Conservation (phyloP, 1,140 invertebrate genomes). For the Neotoxoptera formosana region DNA sequence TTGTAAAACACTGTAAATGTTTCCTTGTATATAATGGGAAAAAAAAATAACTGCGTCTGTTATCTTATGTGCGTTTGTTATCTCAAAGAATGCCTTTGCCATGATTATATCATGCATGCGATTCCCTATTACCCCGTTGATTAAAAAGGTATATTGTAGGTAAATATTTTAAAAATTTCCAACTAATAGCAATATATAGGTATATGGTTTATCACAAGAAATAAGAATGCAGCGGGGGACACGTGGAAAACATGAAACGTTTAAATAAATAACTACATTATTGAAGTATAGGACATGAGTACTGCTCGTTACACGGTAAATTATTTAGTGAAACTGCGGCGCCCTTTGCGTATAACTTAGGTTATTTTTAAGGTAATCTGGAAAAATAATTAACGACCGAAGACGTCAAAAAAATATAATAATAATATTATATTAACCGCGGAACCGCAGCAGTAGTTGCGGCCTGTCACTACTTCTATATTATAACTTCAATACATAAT, state of each 20-base stretch:
- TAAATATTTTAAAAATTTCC: too few relatives aligned
- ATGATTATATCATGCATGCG: background rate
- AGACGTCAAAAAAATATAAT: background rate
- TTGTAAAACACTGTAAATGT: background rate
- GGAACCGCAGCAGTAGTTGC: background rate
- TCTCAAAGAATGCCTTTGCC: background rate
- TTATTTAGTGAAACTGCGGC: background rate
- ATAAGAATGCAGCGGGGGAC: background rate
- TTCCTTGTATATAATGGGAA: background rate
- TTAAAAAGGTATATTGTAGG: too few relatives aligned
- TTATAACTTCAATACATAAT: background rate
- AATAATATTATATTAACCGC: background rate
- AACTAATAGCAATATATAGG: too few relatives aligned
- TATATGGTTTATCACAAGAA: background rate
- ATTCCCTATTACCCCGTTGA: background rate
- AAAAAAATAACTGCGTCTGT: background rate
- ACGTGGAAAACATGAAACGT: background rate
- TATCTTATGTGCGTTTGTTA: background rate
- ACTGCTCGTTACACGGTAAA: background rate
- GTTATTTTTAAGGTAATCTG: background rate
- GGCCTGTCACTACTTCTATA: background rate
- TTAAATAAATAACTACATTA: background rate
- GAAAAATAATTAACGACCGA: conserved; percentile 12
- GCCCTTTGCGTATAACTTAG: background rate
- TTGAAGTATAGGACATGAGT: too few relatives aligned